A percentile compares a stretch with the other conserved stretches of the same genome.
These are phyloP conservation scores for Whitmania pigra DNA, from an alignment of 1,140 invertebrate genomes.

Conservation along the genomic window DNA sequence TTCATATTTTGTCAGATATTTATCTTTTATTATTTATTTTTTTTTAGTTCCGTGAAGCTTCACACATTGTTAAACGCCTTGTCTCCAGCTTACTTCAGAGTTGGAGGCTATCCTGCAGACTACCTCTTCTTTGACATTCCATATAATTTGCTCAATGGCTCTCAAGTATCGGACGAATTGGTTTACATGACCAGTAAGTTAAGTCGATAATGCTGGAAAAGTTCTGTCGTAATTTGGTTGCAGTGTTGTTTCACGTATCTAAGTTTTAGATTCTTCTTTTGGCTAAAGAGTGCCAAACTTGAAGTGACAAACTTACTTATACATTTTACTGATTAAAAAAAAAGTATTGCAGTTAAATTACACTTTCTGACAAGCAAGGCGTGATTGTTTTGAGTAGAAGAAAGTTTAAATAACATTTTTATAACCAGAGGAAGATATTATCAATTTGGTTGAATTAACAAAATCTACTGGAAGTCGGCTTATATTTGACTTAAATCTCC, in stretches of 20 bases:
- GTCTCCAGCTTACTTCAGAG: constrained; percentile 19
- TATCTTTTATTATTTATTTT: neutral
- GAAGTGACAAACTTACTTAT: neutral
- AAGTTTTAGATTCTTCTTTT: neutral
- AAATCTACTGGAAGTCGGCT: neutral
- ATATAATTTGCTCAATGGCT: constrained; percentile 3
- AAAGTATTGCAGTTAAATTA: too few species aligned
- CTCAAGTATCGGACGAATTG: neutral
- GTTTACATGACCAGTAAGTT: constrained; percentile 18
- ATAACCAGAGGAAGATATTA: constrained; percentile 7
- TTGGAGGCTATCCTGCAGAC: constrained; percentile 23
- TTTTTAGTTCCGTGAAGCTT: constrained; percentile 19
- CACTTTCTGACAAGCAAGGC: neutral
- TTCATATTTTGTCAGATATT: too few species aligned
- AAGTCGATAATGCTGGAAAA: too few species aligned
- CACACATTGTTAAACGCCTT: constrained; percentile 14
- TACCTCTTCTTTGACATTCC: constrained; percentile 20
- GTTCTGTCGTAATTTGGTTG: neutral
- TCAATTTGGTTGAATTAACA: constrained; percentile 17
- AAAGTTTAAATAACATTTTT: neutral
- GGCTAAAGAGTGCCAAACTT: neutral
- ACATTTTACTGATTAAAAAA: too few species aligned
- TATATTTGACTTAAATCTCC: constrained; percentile 17
- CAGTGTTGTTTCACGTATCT: neutral
- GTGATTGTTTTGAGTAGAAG: neutral